A percentile compares a stretch with the other conserved stretches of the same genome.
Conservation (phyloP, 53 echinoderm and acorn worm species). For the Paelopatides confundens region DNA sequence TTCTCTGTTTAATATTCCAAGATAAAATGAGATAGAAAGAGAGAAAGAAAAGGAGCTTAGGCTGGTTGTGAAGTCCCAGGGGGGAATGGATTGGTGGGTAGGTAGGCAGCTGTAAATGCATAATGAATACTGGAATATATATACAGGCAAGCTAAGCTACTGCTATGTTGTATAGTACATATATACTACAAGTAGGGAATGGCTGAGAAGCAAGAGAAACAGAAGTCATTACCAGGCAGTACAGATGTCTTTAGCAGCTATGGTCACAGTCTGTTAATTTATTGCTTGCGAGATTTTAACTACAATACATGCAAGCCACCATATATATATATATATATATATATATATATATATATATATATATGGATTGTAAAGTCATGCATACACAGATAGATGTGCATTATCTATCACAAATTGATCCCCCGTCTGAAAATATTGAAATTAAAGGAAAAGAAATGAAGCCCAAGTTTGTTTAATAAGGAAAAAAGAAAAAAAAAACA, state of each 20-base stretch:
- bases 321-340: too few species aligned
- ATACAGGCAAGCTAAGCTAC: not conserved
- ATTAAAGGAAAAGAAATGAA: too few species aligned
- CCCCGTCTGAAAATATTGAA: too few species aligned
- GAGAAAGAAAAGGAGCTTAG: not conserved
- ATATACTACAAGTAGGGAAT: not conserved
- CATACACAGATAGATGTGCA: too few species aligned
- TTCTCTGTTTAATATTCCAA: slow-evolving; percentile 38
- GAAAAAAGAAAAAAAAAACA: too few species aligned
- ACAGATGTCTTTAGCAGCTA: not conserved
- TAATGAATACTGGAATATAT: slow-evolving; percentile 21
- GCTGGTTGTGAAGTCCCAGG: slow-evolving; percentile 42
- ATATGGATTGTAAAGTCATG: too few species aligned
- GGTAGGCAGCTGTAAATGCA: slow-evolving; percentile 9
- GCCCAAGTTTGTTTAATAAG: too few species aligned
- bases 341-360: too few species aligned
- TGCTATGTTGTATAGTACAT: too few species aligned
- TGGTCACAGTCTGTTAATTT: not conserved
- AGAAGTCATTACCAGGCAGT: not conserved
- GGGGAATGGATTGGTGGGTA: slow-evolving; percentile 30
- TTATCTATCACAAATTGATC: too few species aligned
- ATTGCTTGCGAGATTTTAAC: not conserved
- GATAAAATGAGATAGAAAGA: slow-evolving; percentile 38
- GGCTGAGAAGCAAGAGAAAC: not conserved
- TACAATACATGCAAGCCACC: not conserved